A percentile compares a stretch with the other conserved stretches of the same genome.
phyloP scores from a whole-genome alignment of 2,113 vertebrate genomes.

The Hepsetus odoe region DNA sequence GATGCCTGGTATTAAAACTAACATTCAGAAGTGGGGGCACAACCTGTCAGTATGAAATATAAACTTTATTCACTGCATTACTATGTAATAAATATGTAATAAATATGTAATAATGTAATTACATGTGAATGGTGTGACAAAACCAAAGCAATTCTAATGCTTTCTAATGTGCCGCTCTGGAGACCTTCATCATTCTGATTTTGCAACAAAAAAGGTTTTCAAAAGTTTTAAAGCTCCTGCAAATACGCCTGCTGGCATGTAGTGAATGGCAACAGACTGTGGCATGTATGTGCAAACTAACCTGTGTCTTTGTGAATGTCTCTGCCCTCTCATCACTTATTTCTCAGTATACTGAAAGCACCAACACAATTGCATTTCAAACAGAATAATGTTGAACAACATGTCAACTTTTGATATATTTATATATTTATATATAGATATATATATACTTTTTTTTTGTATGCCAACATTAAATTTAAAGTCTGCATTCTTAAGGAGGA shows the following conservation, averaged over 20 bases:
- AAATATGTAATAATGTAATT: neutral
- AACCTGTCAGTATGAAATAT: too few relatives aligned
- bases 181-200: neutral
- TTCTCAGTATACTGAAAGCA: slow-evolving; percentile 63
- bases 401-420: slow-evolving; percentile 70
- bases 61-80: too few relatives aligned
- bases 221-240: neutral
- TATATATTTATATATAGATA: slow-evolving; percentile 73
- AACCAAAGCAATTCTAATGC: neutral
- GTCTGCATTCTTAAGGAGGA: slow-evolving; percentile 61
- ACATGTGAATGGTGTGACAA: neutral
- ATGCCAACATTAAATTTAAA: slow-evolving; percentile 72
- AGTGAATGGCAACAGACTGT: slow-evolving; percentile 40
- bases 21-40: too few relatives aligned
- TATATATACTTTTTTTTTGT: slow-evolving; percentile 28
- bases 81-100: too few relatives aligned
- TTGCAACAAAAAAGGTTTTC: neutral
- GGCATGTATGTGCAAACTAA: slow-evolving; percentile 59
- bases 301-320: slow-evolving; percentile 40
- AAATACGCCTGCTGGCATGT: slow-evolving; percentile 40
- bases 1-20: too few relatives aligned
- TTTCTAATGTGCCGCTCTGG: neutral
- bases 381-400: slow-evolving; percentile 77
- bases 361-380: slow-evolving; percentile 76
- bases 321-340: slow-evolving; percentile 46